A percentile compares a stretch with the other conserved stretches of the same genome.
Conservation (phyloP, 2,113 vertebrate genomes). For the Chascanopsetta lugubris region DNA sequence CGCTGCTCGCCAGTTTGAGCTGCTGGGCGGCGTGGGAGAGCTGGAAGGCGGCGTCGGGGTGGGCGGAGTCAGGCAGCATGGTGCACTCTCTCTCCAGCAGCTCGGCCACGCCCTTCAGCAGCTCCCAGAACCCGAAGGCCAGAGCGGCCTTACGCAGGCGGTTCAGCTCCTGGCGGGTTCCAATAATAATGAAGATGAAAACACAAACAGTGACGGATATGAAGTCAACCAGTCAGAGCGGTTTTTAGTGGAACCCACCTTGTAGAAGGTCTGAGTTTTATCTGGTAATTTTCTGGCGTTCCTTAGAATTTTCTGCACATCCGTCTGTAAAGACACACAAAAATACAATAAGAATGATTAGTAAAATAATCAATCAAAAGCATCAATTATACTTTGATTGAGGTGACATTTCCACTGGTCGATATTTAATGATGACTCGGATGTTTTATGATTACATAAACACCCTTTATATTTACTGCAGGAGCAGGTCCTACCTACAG, state of each 20-base stretch:
- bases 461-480: too few species aligned
- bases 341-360: too few species aligned
- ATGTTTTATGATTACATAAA: too few species aligned
- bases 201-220: background rate
- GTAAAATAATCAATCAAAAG: too few species aligned
- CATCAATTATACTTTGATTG: too few species aligned
- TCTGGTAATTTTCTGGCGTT: conserved; percentile 98
- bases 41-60: conserved; percentile 96
- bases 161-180: conserved; percentile 89
- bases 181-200: conserved; percentile 7
- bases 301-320: conserved; percentile 98
- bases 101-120: conserved; percentile 93
- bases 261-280: conserved; percentile 99
- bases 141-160: conserved; percentile 93
- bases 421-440: too few species aligned
- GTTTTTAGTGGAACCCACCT: conserved; percentile 80
- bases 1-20: conserved; percentile 91
- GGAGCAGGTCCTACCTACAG: too few species aligned
- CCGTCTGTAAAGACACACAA: conserved; percentile 83
- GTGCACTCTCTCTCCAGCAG: conserved; percentile 97
- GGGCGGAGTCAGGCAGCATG: conserved; percentile 91
- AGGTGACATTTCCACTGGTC: too few species aligned
- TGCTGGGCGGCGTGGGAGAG: conserved; percentile 95
- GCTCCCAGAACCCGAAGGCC: conserved; percentile 96
- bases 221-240: background rate